Evolutionary conservation across 2,113 vertebrate genomes (phyloP).

Genomic region (Enhydra lutris): DNA sequence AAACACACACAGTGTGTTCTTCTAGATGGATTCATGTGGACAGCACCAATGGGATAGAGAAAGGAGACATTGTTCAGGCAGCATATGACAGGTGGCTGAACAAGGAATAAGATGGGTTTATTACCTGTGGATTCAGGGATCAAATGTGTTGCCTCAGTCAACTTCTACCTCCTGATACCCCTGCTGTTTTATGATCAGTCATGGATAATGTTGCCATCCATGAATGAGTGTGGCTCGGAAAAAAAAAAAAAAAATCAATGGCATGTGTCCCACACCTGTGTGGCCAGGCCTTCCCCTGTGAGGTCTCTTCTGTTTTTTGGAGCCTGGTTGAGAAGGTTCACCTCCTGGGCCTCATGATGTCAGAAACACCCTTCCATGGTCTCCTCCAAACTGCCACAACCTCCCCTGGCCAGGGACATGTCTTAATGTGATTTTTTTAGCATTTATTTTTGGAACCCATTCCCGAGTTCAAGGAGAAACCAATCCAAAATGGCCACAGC

Average conservation of each 20-base stretch:
- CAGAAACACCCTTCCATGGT: background rate
- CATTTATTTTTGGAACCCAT: background rate
- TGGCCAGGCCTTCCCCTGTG: background rate
- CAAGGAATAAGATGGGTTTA: background rate
- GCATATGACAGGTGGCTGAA: background rate
- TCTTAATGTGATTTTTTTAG: background rate
- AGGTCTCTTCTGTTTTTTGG: background rate
- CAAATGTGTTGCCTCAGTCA: slow-evolving; percentile 1
- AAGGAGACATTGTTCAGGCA: background rate
- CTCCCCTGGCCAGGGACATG: background rate
- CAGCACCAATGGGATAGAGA: background rate
- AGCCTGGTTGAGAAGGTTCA: background rate
- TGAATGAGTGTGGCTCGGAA: background rate
- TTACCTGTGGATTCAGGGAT: slow-evolving; percentile 24
- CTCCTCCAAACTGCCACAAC: background rate
- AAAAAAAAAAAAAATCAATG: slow-evolving; percentile 35
- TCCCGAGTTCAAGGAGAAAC: background rate
- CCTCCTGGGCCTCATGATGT: background rate
- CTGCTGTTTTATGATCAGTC: background rate
- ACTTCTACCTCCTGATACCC: background rate
- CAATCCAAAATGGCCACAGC: background rate
- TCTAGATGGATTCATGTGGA: background rate
- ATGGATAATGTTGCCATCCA: background rate
- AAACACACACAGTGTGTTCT: background rate
- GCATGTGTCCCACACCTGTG: background rate